Base-by-base conservation (phyloP, 2,797 vertebrate species). In the Lutjanus campechanus region DNA sequence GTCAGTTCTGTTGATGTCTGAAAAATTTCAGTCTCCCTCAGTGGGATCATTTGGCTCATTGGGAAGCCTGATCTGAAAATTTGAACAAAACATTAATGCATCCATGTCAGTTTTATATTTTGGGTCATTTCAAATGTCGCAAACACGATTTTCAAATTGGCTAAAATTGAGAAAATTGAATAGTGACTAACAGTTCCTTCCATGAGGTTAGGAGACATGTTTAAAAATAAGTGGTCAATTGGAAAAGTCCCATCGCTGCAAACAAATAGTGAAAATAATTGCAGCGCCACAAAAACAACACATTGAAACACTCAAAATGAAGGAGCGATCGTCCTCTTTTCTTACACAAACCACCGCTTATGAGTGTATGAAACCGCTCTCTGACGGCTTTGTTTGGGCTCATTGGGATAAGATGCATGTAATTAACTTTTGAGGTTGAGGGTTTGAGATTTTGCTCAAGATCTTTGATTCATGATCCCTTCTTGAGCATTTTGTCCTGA, bases 391-490 rank as follows among this genome's bases (percentile, higher is more conserved):
- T 87, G 85, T 87, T 90, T 88, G 80, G 84, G 58, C 76, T 86
- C 84, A 41, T 43, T 68, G 78, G 76, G 58, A 77, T 61, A 55
- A 87, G 75, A 81, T 86, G 79, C 79, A 72, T 84, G 85, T 84
- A 77, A 79, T 90, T 88, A 85, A 88, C 60, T 69, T 83, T 79
- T 88, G 85, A 86, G 84, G 84, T 79, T 68, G 59, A 73, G 73
- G 76, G 73, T 83, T 79, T 85, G 47, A 91, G 75, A 81, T 69
- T 73, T 62, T 64, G 76, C 67, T 80, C 55, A 17, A 65, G 82
- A 80, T 41, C 66, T 83, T 83, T 84, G 73, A 81, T 71, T 85
- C 80, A 62, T 62, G 79, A 85, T 70, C 58, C 50, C 16, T 15
- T 58, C 64, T 51, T 19, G 15, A 71, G 50, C 10, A 7, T 74